phyloP scores from a whole-genome alignment of 2,888 invertebrate genomes.

The Machimus atricapillus region DNA sequence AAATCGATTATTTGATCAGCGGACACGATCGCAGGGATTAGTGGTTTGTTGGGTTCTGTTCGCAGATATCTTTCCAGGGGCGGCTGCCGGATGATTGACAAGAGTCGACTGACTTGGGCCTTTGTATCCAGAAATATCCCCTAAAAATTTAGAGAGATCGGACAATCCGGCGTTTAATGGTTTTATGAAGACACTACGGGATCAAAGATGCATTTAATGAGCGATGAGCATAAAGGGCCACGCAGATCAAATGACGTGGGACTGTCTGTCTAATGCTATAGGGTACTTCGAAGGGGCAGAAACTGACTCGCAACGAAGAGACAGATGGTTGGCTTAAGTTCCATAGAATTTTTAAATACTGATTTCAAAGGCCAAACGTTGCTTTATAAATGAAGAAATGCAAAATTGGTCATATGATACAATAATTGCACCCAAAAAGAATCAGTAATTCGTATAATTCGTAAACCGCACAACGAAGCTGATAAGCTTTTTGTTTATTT shows the following conservation, averaged over 20 bases:
- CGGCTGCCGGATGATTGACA: slow-evolving; percentile 10
- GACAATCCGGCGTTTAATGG: neutral
- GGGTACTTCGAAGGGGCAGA: neutral
- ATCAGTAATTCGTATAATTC: too few relatives aligned
- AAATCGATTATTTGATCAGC: slow-evolving; percentile 23
- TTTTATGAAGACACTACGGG: slow-evolving; percentile 14
- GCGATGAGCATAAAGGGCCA: neutral
- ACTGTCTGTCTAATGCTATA: neutral
- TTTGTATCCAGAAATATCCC: neutral
- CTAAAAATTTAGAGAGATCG: neutral
- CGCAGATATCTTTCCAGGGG: neutral
- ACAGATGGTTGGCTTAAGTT: neutral
- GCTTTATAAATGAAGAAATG: too few relatives aligned
- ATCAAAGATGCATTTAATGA: neutral
- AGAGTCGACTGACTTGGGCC: neutral
- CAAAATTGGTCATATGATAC: too few relatives aligned
- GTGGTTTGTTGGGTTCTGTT: neutral
- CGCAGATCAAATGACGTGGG: slow-evolving; percentile 10
- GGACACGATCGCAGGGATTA: slow-evolving; percentile 7
- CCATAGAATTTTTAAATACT: neutral
- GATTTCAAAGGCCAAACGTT: neutral
- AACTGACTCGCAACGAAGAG: neutral
- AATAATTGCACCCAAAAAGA: too few relatives aligned
- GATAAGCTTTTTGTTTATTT: too few relatives aligned
- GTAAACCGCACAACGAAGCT: too few relatives aligned